A percentile compares a stretch with the other conserved stretches of the same genome.
phyloP scores from a whole-genome alignment of 2,888 invertebrate genomes.

The Callimorpha dominula region DNA sequence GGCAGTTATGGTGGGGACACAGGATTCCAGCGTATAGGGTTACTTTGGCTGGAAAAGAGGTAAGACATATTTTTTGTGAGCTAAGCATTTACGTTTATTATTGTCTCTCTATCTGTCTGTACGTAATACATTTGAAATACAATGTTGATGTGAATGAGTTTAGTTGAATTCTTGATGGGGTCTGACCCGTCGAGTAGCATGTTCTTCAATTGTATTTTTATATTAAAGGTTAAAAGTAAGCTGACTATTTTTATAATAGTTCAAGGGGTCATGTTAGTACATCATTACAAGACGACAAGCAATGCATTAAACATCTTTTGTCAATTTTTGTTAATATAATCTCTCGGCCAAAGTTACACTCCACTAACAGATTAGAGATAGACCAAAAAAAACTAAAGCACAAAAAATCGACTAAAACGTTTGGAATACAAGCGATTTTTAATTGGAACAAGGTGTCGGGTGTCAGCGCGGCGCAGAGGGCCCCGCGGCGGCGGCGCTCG shows the following conservation, averaged over 20 bases:
- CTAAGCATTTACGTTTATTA: not conserved
- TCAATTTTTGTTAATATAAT: not conserved
- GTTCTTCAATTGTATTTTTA: too few relatives aligned
- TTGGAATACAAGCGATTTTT: not conserved
- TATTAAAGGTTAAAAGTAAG: too few relatives aligned
- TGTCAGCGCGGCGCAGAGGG: constrained; percentile 43
- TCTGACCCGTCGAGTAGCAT: too few relatives aligned
- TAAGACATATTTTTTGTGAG: constrained; percentile 21
- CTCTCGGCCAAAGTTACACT: not conserved
- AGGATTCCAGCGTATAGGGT: constrained; percentile 97
- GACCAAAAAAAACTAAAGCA: not conserved
- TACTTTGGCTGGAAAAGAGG: constrained; percentile 55
- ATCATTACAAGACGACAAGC: too few relatives aligned
- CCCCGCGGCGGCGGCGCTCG: constrained; percentile 68
- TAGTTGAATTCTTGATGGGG: too few relatives aligned
- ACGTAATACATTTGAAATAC: too few relatives aligned
- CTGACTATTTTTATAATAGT: too few relatives aligned
- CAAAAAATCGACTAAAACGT: constrained; percentile 26
- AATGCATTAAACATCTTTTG: not conserved
- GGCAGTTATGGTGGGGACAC: constrained; percentile 99
- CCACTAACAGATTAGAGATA: not conserved
- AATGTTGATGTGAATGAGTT: too few relatives aligned
- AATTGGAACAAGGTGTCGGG: constrained; percentile 29
- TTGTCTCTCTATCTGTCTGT: too few relatives aligned
- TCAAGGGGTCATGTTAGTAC: too few relatives aligned